Base-by-base conservation (phyloP, 2,113 vertebrate genomes). In the Microcebus lehilahytsara region DNA sequence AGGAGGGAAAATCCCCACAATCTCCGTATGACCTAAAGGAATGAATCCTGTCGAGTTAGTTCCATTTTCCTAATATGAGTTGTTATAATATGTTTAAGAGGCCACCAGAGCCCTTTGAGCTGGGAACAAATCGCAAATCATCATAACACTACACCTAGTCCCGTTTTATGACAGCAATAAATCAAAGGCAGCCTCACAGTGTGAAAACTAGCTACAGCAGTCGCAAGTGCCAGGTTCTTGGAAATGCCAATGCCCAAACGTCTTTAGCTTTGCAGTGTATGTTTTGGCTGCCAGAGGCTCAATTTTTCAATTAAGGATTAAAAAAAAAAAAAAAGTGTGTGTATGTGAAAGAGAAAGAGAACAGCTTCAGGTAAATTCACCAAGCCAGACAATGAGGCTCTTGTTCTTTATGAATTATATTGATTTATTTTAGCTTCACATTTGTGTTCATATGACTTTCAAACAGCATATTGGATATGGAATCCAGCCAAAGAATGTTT, bases 291-390 rank as follows among this genome's bases (percentile, higher is more conserved):
- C 96, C 92, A 85, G 78, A 90, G 83, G 88, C 96, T 98, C 96
- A 98, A 98, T 98, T 98, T 99, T 99, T 98, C 98, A 99, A 98
- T 98, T 98, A 99, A 98, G 96, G 96, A 97, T 97, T 92, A 90
- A 91, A 97, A 97, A 84, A 98, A 37, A 98, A 37, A 96, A 75
- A 98, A 60, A 71, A 56, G 27, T 58, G 56, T 78, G 64, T 88
- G 81, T 42, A 58, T 81, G 53, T 89, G 71, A 51, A 56, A 67
- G 46, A 85, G 37, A 85, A 53, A 51, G 56, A 96, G 95, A 89
- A 27, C 83, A 97, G 46, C 93, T 96, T 97, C 0, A 91, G 90
- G 96, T 98, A 96, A 97, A 98, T 99, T 97, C 98, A 91, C 93
- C 96, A 98, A 98, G 89, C n/a, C 91, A 98, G 98, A 99, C 98